phyloP scores from a whole-genome alignment of 2,113 vertebrate species.

The Scomber colias region DNA sequence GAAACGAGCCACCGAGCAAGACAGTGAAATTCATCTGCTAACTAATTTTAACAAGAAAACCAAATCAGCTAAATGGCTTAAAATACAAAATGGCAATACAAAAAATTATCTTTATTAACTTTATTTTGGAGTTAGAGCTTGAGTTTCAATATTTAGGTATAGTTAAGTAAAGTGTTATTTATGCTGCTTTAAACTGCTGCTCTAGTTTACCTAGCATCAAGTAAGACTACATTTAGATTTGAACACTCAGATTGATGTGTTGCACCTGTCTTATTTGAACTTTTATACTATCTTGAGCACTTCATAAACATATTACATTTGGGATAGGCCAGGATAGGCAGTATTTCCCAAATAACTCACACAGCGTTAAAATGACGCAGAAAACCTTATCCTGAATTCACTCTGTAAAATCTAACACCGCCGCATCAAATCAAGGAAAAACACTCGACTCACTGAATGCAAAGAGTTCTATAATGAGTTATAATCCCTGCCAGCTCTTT shows the following conservation, averaged over 20 bases:
- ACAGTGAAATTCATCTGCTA: not conserved
- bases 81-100: conserved; percentile 9
- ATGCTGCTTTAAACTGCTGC: not conserved
- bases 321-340: not conserved
- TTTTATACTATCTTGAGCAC: not conserved
- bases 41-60: conserved; percentile 10
- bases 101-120: not conserved
- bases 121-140: not conserved
- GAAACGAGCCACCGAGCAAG: not conserved
- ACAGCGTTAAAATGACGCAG: not conserved
- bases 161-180: not conserved
- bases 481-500: conserved; percentile 77
- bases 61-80: not conserved
- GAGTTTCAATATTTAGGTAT: not conserved
- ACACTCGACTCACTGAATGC: conserved; percentile 48
- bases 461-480: conserved; percentile 64
- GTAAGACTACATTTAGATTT: not conserved
- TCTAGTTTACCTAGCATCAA: not conserved
- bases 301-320: not conserved
- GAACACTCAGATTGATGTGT: not conserved
- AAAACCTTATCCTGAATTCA: not conserved
- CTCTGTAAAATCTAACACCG: conserved; percentile 6
- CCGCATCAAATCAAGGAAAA: conserved; percentile 44
- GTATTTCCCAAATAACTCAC: not conserved
- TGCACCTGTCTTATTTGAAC: not conserved